Evolutionary conservation across 2,113 vertebrate species (phyloP).

Genomic region (Stigmatopora argus): DNA sequence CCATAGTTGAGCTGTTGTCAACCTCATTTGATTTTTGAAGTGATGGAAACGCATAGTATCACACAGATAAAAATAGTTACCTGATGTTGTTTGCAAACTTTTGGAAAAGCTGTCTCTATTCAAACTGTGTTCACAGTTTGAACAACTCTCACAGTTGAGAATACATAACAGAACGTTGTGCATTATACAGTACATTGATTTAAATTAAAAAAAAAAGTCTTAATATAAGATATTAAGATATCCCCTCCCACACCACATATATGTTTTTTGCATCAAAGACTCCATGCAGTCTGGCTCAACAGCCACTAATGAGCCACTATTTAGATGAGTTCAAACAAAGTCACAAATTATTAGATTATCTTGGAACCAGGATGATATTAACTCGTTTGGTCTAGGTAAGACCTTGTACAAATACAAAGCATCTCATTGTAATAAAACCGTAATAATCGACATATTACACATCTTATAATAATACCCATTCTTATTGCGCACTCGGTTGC

Average conservation of each 20-base stretch:
- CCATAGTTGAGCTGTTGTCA: neutral
- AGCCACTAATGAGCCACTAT: slow-evolving; percentile 18
- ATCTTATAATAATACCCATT: neutral
- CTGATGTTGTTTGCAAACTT: neutral
- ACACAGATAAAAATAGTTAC: neutral
- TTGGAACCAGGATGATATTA: slow-evolving; percentile 4
- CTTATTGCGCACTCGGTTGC: too few species aligned
- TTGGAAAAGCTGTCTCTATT: neutral
- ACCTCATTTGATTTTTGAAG: neutral
- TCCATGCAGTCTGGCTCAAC: slow-evolving; percentile 8
- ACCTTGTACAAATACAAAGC: too few species aligned
- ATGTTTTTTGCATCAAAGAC: neutral
- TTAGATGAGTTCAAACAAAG: slow-evolving; percentile 13
- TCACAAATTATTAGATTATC: slow-evolving; percentile 18
- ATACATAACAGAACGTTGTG: neutral
- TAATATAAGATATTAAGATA: neutral
- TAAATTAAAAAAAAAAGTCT: neutral
- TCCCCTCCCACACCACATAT: neutral
- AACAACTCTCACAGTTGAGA: neutral
- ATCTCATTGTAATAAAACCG: too few species aligned
- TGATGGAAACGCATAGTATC: neutral
- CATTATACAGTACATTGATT: too few species aligned
- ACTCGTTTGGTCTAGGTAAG: neutral
- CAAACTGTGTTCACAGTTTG: slow-evolving; percentile 1
- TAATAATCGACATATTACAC: neutral